phyloP scores from a whole-genome alignment of 1,140 invertebrate species.

The Patella vulgata region DNA sequence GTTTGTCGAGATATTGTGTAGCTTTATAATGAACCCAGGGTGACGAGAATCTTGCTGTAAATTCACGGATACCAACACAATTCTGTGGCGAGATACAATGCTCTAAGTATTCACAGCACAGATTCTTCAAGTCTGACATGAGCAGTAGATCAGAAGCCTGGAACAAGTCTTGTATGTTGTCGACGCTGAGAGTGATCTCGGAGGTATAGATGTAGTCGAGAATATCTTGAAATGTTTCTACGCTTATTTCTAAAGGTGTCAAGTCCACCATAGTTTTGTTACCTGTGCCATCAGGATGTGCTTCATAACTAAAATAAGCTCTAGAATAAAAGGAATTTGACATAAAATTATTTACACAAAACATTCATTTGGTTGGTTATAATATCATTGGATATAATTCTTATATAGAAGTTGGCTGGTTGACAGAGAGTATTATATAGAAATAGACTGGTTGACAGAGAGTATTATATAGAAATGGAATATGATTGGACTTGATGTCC shows the following conservation, averaged over 20 bases:
- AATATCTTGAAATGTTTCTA: slow-evolving; percentile 50
- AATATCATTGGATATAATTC: no score
- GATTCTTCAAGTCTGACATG: slow-evolving; percentile 48
- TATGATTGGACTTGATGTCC: no score
- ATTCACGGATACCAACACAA: slow-evolving; percentile 56
- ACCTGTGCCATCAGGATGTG: slow-evolving; percentile 7
- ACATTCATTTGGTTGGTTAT: no score
- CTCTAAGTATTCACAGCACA: slow-evolving; percentile 60
- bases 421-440: no score
- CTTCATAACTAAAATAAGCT: slow-evolving; percentile 43
- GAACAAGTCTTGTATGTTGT: slow-evolving; percentile 59
- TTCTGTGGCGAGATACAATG: slow-evolving; percentile 53
- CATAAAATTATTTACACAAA: not conserved
- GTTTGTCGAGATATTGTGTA: slow-evolving; percentile 49
- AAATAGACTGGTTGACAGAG: no score
- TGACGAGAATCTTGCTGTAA: slow-evolving; percentile 50
- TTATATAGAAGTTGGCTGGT: no score
- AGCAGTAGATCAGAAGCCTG: slow-evolving; percentile 57
- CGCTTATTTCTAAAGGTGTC: slow-evolving; percentile 32
- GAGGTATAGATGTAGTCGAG: slow-evolving; percentile 60
- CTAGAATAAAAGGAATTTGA: slow-evolving; percentile 22
- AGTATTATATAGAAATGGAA: no score
- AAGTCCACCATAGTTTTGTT: slow-evolving; percentile 23
- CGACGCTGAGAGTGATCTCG: slow-evolving; percentile 45
- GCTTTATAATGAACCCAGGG: slow-evolving; percentile 47